Percentiles rank a stretch among this genome's conserved stretches.
phyloP scores from a whole-genome alignment of 1,140 invertebrate species.

The Drosophila kurseongensis region DNA sequence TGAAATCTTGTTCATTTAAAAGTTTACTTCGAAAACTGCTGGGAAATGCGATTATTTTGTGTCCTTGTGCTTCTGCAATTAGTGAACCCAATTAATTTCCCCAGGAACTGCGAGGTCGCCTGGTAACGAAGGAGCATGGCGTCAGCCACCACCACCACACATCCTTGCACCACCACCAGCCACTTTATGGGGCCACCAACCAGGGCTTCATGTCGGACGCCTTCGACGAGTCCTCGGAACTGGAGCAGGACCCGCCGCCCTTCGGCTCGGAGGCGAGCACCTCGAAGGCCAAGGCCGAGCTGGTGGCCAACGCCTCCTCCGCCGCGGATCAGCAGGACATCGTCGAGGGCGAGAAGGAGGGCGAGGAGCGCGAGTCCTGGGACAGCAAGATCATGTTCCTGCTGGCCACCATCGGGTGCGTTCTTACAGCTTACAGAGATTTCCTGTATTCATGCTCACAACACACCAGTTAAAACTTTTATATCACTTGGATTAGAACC shows the following conservation, averaged over 20 bases:
- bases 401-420: conserved; percentile 92
- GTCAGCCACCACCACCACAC: conserved; percentile 72
- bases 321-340: conserved; percentile 89
- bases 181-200: conserved; percentile 93
- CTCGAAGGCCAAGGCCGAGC: conserved; percentile 85
- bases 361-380: conserved; percentile 95
- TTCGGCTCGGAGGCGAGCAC: conserved; percentile 76
- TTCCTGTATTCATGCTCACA: background rate
- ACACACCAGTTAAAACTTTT: too few relatives aligned
- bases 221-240: conserved; percentile 88
- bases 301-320: conserved; percentile 87
- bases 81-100: background rate
- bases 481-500: too few relatives aligned
- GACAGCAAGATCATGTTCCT: conserved; percentile 96
- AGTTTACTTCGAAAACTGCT: too few relatives aligned
- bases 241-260: conserved; percentile 79
- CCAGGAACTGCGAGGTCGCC: conserved; percentile 89
- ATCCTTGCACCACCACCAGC: conserved; percentile 84
- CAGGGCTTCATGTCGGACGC: conserved; percentile 91
- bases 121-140: conserved; percentile 91
- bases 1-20: too few relatives aligned
- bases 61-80: too few relatives aligned
- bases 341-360: conserved; percentile 90
- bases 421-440: too few relatives aligned
- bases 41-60: too few relatives aligned